A percentile compares a stretch with the other conserved stretches of the same genome.
Evolutionary conservation across 2,888 invertebrate genomes (phyloP).

Genomic region (Netelia inedita): DNA sequence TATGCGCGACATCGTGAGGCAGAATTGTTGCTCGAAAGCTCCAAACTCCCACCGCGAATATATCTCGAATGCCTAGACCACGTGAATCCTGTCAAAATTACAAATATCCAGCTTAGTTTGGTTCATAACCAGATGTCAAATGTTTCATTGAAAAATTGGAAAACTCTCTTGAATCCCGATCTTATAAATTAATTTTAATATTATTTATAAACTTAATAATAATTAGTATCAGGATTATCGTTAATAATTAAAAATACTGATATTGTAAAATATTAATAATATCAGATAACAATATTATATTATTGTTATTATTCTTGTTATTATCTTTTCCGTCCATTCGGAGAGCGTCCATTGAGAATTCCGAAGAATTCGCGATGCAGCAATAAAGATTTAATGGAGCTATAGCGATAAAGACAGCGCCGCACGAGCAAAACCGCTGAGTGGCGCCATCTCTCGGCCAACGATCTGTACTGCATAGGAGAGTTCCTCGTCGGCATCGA

Average conservation of each 20-base stretch:
- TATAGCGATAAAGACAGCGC: not conserved
- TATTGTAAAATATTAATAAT: no score
- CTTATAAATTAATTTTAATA: not conserved
- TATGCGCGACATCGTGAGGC: constrained; percentile 58
- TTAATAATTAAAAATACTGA: no score
- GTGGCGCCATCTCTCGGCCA: constrained; percentile 74
- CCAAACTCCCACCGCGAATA: constrained; percentile 21
- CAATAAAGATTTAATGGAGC: no score
- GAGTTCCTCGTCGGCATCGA: constrained; percentile 66
- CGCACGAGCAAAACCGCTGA: constrained; percentile 60
- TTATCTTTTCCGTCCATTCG: no score
- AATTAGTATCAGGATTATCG: no score
- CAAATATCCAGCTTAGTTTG: constrained; percentile 32
- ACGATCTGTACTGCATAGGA: constrained; percentile 47
- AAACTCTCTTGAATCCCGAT: not conserved
- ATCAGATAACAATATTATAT: no score
- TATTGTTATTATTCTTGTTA: no score
- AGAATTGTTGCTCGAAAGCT: constrained; percentile 57
- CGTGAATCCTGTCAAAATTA: constrained; percentile 43
- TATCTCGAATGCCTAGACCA: constrained; percentile 66
- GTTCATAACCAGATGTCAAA: constrained; percentile 30
- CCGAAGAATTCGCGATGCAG: no score
- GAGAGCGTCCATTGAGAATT: no score
- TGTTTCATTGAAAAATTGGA: constrained; percentile 43
- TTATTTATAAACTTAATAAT: no score